Conservation (phyloP, 2,113 vertebrate species). For the Carassius gibelio region DNA sequence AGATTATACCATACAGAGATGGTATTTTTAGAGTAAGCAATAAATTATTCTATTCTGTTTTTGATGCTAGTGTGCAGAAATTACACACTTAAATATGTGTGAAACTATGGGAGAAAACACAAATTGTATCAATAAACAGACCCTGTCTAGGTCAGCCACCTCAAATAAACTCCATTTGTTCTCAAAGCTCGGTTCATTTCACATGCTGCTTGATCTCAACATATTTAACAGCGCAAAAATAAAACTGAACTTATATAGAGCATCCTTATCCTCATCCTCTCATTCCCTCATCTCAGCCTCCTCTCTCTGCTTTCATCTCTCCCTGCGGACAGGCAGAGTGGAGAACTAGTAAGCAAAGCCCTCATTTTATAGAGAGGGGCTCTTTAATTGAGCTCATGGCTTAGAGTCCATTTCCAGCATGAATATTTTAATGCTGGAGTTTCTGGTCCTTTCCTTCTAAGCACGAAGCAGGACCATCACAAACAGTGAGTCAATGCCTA, state of each 20-base stretch:
- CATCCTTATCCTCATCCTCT: conserved; percentile 33
- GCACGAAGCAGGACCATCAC: conserved; percentile 14
- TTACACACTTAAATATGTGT: background rate
- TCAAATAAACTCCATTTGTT: background rate
- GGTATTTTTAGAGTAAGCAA: background rate
- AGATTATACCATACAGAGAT: background rate
- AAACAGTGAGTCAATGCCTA: conserved; percentile 2
- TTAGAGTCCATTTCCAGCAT: conserved; percentile 49
- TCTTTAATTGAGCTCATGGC: conserved; percentile 52
- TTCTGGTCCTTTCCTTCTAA: conserved; percentile 37
- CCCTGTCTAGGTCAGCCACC: background rate
- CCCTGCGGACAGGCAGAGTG: conserved; percentile 28
- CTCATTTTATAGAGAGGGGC: conserved; percentile 32
- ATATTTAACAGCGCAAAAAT: conserved; percentile 25
- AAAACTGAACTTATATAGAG: conserved; percentile 28
- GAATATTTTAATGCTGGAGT: conserved; percentile 51
- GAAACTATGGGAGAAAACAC: background rate
- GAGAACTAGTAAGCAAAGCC: conserved; percentile 35
- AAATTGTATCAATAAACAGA: background rate
- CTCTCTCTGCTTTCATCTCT: conserved; percentile 48
- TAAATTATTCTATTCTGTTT: background rate
- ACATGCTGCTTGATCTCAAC: conserved; percentile 15
- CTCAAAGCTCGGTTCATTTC: background rate
- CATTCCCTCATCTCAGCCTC: conserved; percentile 36
- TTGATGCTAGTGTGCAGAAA: background rate